Conservation (phyloP, 2,113 vertebrate species). For the Platysteira castanea region DNA sequence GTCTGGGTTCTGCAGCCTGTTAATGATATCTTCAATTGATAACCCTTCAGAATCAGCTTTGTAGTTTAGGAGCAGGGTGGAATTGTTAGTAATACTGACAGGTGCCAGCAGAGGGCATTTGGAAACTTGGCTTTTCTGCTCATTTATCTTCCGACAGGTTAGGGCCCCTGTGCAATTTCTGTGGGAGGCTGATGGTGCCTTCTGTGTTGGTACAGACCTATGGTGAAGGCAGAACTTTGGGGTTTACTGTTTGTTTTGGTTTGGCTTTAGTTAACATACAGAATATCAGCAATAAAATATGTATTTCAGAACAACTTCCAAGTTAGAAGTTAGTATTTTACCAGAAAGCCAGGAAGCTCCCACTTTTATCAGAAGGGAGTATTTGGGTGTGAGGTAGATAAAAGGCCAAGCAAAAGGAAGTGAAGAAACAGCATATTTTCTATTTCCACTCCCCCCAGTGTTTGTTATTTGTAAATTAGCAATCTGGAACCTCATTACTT, state of each 20-base stretch:
- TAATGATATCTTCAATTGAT: rapidly evolving
- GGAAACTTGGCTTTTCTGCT: conserved; percentile 15
- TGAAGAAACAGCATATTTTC: background rate
- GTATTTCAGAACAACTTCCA: background rate
- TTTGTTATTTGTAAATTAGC: background rate
- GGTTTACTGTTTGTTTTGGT: background rate
- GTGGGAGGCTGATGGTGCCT: background rate
- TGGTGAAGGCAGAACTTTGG: background rate
- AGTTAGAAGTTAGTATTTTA: background rate
- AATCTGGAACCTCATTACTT: background rate
- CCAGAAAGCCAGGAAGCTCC: background rate
- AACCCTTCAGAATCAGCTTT: background rate
- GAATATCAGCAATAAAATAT: background rate
- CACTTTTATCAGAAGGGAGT: background rate
- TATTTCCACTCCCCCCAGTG: too few relatives aligned
- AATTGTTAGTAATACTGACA: background rate
- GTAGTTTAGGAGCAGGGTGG: background rate
- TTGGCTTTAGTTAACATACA: background rate
- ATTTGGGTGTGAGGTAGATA: background rate
- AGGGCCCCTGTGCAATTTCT: background rate
- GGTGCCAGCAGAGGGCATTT: conserved; percentile 55
- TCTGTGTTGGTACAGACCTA: background rate
- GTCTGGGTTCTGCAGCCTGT: background rate
- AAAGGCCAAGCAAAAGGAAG: background rate
- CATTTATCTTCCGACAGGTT: background rate